Evolutionary conservation across 1,140 invertebrate genomes (phyloP).

Genomic region (Hyposmocoma kahamanoa): DNA sequence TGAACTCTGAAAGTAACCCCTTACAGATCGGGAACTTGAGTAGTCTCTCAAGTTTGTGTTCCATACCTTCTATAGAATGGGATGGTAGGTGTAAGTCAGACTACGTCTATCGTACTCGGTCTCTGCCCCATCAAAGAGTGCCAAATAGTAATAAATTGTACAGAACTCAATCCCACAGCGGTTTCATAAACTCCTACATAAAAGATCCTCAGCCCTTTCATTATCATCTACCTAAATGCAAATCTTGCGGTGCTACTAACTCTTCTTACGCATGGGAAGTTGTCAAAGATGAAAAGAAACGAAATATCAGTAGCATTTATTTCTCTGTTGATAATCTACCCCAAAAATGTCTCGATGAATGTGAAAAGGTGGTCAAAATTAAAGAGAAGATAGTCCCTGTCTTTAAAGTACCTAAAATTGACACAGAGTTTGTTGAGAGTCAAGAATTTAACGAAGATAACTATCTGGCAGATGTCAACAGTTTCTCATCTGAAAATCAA

Average conservation of each 20-base stretch:
- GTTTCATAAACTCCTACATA: slow-evolving; percentile 57
- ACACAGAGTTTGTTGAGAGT: slow-evolving; percentile 46
- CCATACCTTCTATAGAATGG: slow-evolving; percentile 52
- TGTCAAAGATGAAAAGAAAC: slow-evolving; percentile 13
- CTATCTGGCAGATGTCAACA: slow-evolving; percentile 46
- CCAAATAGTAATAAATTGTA: slow-evolving; percentile 24
- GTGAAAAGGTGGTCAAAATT: slow-evolving; percentile 33
- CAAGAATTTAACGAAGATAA: slow-evolving; percentile 65
- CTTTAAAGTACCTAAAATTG: slow-evolving; percentile 30
- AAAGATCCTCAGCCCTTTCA: slow-evolving; percentile 55
- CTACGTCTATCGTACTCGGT: slow-evolving; percentile 34
- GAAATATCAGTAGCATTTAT: slow-evolving; percentile 20
- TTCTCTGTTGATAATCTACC: slow-evolving; percentile 41
- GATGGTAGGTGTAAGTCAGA: slow-evolving; percentile 38
- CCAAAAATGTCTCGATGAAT: slow-evolving; percentile 30
- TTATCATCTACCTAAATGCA: slow-evolving; percentile 56
- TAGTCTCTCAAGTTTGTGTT: slow-evolving; percentile 45
- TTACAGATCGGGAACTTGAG: slow-evolving; percentile 10
- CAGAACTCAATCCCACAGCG: slow-evolving; percentile 55
- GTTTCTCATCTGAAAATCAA: slow-evolving; percentile 39
- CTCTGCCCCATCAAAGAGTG: slow-evolving; percentile 31
- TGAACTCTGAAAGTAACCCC: slow-evolving; percentile 17
- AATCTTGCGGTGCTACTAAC: slow-evolving; percentile 36
- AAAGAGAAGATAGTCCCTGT: slow-evolving; percentile 31
- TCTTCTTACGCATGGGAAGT: slow-evolving; percentile 32